Conservation (phyloP, 2,888 invertebrate genomes). For the Andrena praecox region DNA sequence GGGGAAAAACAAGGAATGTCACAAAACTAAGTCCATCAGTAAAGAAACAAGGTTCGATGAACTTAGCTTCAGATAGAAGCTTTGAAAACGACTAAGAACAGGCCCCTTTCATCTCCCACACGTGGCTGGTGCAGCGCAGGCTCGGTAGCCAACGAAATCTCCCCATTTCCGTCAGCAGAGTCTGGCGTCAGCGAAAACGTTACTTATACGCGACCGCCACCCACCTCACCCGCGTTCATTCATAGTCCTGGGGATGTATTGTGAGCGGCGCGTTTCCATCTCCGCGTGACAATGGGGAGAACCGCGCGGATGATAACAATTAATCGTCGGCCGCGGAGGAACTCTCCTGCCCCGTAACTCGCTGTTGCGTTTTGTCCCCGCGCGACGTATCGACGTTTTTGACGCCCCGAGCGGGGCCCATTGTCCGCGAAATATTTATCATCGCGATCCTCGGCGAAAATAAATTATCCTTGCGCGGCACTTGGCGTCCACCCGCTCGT, state of each 20-base stretch:
- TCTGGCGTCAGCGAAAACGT: conserved; percentile 10
- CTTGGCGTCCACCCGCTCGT: not conserved
- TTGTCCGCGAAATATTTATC: conserved; percentile 60
- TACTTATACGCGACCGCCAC: conserved; percentile 1
- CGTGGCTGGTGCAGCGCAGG: not conserved
- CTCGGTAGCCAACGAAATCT: conserved; percentile 3
- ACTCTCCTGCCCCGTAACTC: conserved; percentile 43
- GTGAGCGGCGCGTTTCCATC: conserved; percentile 34
- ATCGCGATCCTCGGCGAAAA: conserved; percentile 38
- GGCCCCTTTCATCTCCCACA: no score
- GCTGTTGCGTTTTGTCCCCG: conserved; percentile 39
- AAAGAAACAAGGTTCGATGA: no score
- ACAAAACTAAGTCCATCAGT: no score
- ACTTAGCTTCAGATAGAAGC: no score
- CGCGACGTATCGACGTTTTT: conserved; percentile 51
- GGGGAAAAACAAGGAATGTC: no score
- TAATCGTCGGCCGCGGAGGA: conserved; percentile 45
- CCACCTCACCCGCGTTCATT: not conserved
- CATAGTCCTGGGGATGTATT: conserved; percentile 26
- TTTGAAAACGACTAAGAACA: no score
- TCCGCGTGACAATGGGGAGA: conserved; percentile 39
- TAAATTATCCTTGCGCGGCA: conserved; percentile 40
- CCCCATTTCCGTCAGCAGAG: not conserved
- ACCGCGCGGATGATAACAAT: conserved; percentile 54
- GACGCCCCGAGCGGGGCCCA: conserved; percentile 33